phyloP scores from a whole-genome alignment of 1,140 invertebrate species.

The Drosophila busckii region DNA sequence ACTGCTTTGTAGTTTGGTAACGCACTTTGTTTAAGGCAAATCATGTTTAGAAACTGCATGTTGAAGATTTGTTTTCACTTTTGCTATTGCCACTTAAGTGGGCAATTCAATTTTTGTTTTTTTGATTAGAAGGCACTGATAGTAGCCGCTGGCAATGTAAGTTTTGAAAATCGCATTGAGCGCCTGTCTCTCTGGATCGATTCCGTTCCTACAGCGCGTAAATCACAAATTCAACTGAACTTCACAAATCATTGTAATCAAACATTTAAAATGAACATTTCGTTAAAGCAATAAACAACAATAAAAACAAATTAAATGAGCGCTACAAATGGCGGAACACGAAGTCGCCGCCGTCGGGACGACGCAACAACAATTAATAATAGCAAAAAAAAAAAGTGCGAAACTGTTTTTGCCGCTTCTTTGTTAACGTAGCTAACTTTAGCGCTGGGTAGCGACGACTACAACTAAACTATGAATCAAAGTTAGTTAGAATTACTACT shows the following conservation, averaged over 20 bases:
- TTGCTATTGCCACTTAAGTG: not conserved
- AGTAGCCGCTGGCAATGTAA: conserved; percentile 36
- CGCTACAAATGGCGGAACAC: conserved; percentile 72
- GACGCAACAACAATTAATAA: conserved; percentile 4
- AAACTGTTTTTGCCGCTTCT: conserved; percentile 61
- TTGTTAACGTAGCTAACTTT: conserved; percentile 2
- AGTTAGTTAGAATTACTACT: conserved; percentile 23
- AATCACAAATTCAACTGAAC: conserved; percentile 77
- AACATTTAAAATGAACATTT: conserved; percentile 76
- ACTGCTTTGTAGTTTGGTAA: too few relatives aligned
- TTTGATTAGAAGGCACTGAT: conserved; percentile 15
- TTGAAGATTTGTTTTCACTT: conserved; percentile 11
- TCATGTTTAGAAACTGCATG: conserved; percentile 63
- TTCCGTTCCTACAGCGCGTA: conserved; percentile 58
- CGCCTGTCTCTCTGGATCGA: conserved; percentile 25
- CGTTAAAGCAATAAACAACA: conserved; percentile 75
- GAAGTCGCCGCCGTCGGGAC: conserved; percentile 16
- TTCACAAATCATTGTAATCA: conserved; percentile 77
- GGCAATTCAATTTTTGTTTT: conserved; percentile 18
- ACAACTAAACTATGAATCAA: not conserved
- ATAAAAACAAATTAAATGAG: conserved; percentile 74
- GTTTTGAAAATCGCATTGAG: conserved; percentile 54
- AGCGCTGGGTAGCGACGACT: not conserved
- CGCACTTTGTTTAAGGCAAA: conserved; percentile 68
- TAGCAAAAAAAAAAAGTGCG: conserved; percentile 46